Conservation (phyloP, 2,797 vertebrate genomes). For the Cygnus olor region DNA sequence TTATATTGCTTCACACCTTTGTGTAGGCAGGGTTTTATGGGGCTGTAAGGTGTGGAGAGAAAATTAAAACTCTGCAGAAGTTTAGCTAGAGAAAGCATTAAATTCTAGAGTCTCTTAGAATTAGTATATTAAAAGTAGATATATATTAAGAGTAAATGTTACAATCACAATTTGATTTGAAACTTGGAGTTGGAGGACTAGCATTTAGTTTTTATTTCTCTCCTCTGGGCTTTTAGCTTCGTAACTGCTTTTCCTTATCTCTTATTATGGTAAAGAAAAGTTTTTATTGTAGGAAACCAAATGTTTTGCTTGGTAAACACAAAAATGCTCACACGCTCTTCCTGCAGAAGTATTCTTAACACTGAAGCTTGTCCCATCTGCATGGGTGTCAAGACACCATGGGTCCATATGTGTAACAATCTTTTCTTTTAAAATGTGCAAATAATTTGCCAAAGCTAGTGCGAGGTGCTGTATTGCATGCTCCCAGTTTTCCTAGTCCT, state of each 20-base stretch:
- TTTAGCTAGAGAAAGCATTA: not conserved
- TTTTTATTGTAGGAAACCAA: not conserved
- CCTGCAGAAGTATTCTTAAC: not conserved
- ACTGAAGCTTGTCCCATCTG: rapidly evolving
- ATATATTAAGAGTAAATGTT: not conserved
- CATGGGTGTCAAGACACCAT: not conserved
- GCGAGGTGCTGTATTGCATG: rapidly evolving
- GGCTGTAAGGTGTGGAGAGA: not conserved
- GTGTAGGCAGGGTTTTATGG: not conserved
- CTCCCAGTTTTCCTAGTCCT: not conserved
- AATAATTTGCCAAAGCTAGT: not conserved
- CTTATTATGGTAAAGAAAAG: not conserved
- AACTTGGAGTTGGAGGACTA: not conserved
- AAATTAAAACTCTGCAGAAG: not conserved
- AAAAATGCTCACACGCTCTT: not conserved
- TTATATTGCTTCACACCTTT: not conserved
- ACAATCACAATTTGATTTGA: not conserved
- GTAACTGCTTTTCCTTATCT: not conserved
- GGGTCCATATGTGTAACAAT: not conserved
- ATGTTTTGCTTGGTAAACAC: not conserved
- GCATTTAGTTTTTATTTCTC: not conserved
- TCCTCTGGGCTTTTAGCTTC: not conserved
- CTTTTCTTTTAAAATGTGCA: not conserved
- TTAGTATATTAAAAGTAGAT: not conserved
- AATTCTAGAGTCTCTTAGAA: not conserved